A percentile compares a stretch with the other conserved stretches of the same genome.
phyloP scores from a whole-genome alignment of 2,888 invertebrate genomes.

The Tinea semifulvella region DNA sequence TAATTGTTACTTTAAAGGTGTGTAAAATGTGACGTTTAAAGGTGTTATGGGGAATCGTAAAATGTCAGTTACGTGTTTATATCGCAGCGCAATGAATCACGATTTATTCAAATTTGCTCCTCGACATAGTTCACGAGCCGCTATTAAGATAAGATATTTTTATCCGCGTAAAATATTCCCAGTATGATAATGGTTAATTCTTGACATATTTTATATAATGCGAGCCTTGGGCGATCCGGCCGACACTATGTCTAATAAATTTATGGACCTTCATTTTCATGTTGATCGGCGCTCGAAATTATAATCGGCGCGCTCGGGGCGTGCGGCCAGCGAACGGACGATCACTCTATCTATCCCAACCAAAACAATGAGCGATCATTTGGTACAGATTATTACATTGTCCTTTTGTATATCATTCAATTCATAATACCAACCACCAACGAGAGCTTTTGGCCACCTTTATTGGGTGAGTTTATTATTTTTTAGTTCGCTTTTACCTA shows the following conservation, averaged over 20 bases:
- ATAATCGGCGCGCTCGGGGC: conserved; percentile 61
- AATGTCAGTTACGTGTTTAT: conserved; percentile 11
- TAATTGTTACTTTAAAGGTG: too few relatives aligned
- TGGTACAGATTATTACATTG: too few relatives aligned
- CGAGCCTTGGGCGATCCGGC: conserved; percentile 50
- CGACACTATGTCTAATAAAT: conserved; percentile 68
- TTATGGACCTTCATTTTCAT: conserved; percentile 64
- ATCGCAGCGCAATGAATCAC: conserved; percentile 23
- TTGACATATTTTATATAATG: conserved; percentile 65
- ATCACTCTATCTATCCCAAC: conserved; percentile 13
- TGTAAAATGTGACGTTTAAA: too few relatives aligned
- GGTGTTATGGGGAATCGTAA: too few relatives aligned
- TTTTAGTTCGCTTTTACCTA: too few relatives aligned
- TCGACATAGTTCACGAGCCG: conserved; percentile 31
- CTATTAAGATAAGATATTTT: conserved; percentile 36
- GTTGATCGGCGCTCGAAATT: conserved; percentile 64
- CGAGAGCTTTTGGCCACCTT: too few relatives aligned
- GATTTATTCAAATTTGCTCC: conserved; percentile 31
- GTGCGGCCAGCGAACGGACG: conserved; percentile 36
- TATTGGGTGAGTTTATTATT: too few relatives aligned
- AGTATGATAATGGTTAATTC: conserved; percentile 62
- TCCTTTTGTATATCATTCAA: too few relatives aligned
- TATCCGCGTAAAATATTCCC: conserved; percentile 44
- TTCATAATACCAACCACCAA: too few relatives aligned
- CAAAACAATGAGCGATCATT: background rate